These are phyloP conservation scores for Craniophora ligustri DNA, from an alignment of 2,888 invertebrate species.

Conservation along the genomic window DNA sequence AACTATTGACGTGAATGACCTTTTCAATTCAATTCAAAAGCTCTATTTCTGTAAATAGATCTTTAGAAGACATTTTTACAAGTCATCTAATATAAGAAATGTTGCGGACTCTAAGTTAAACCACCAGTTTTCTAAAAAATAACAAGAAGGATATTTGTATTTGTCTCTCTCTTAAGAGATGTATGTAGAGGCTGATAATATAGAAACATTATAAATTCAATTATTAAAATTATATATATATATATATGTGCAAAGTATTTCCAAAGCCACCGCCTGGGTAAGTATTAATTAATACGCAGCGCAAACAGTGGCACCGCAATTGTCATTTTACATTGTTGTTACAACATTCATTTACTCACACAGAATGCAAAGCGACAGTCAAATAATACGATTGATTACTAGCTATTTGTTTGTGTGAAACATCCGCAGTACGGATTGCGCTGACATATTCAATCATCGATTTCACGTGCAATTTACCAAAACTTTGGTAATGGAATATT, in stretches of 20 bases:
- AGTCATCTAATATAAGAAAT: no score
- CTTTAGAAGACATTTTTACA: no score
- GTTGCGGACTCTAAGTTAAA: no score
- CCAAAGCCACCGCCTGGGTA: constrained; percentile 3
- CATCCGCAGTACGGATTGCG: constrained; percentile 69
- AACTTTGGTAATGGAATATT: constrained; percentile 55
- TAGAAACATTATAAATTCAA: constrained; percentile 27
- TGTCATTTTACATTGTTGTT: constrained; percentile 54
- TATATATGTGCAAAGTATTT: constrained; percentile 26
- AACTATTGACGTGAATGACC: no score
- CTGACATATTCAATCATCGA: constrained; percentile 76
- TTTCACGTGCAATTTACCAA: constrained; percentile 71
- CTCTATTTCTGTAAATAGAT: no score
- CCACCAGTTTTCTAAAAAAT: no score
- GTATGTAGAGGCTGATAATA: no score
- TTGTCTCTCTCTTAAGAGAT: no score
- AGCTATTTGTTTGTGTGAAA: constrained; percentile 71
- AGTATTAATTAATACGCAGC: constrained; percentile 21
- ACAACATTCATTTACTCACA: constrained; percentile 58
- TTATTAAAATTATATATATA: constrained; percentile 3
- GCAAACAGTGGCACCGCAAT: constrained; percentile 44
- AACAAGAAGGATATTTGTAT: no score
- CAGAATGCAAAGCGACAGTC: constrained; percentile 58
- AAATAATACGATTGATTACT: constrained; percentile 77
- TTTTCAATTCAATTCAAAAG: no score